Evolutionary conservation across 1,140 invertebrate species (phyloP).

Genomic region (Saccostrea cuccullata): DNA sequence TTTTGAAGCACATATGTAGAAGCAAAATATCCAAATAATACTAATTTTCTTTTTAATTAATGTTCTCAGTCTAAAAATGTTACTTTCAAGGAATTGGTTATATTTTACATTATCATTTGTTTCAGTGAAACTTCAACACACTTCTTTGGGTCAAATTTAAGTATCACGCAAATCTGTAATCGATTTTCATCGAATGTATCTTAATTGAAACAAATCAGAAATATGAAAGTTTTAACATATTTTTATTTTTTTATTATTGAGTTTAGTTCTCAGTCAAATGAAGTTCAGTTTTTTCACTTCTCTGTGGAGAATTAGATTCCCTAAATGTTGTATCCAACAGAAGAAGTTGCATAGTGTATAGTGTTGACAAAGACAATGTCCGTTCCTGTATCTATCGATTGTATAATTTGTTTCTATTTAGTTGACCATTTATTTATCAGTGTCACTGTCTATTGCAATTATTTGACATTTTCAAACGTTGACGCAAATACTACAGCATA

Average conservation of each 20-base stretch:
- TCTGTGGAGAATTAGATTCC: too few species aligned
- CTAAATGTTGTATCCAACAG: background rate
- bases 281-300: too few species aligned
- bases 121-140: background rate
- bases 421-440: constrained; percentile 32
- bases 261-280: too few species aligned
- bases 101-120: background rate
- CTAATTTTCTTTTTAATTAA: background rate
- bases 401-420: constrained; percentile 21
- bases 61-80: background rate
- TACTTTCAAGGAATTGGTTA: too few species aligned
- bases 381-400: background rate
- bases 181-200: background rate
- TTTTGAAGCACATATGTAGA: background rate
- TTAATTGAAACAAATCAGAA: too few species aligned
- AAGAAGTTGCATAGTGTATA: background rate
- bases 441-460: too few species aligned
- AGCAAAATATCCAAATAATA: background rate
- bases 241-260: too few species aligned
- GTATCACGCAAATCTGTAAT: background rate
- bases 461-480: too few species aligned
- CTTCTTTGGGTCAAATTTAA: background rate
- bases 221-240: too few species aligned
- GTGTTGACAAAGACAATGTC: background rate
- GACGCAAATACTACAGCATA: too few species aligned